phyloP scores from a whole-genome alignment of 2,888 invertebrate species.

The Caenorhabditis virilis region DNA sequence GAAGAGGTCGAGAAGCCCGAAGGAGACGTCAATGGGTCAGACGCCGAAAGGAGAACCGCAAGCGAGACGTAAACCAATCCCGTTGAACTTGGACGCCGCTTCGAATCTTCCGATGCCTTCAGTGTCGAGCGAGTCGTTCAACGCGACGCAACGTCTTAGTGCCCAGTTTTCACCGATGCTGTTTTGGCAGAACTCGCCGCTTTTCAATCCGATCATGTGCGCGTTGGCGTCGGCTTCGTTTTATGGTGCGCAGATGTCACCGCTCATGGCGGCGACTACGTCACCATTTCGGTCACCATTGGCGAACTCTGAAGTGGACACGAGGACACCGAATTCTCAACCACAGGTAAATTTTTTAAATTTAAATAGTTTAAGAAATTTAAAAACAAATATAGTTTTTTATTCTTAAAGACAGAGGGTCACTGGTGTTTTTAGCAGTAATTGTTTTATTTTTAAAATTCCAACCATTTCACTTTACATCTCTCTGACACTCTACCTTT shows the following conservation, averaged over 20 bases:
- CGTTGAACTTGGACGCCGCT: slow-evolving; percentile 29
- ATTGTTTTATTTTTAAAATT: too few species aligned
- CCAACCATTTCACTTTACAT: too few species aligned
- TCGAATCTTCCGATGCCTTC: slow-evolving; percentile 15
- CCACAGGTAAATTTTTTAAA: slow-evolving; percentile 16
- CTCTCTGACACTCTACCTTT: too few species aligned
- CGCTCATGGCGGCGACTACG: slow-evolving; percentile 14
- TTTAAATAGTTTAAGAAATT: not conserved
- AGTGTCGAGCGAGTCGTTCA: slow-evolving; percentile 4
- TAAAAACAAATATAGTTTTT: not conserved
- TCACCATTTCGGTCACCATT: slow-evolving; percentile 36
- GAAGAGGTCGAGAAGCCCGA: not conserved
- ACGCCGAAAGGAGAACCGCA: not conserved
- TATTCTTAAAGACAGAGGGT: too few species aligned
- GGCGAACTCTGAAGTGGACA: slow-evolving; percentile 15
- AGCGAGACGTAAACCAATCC: slow-evolving; percentile 27
- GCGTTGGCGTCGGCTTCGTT: slow-evolving; percentile 38
- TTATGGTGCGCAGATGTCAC: slow-evolving; percentile 44
- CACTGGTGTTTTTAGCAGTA: too few species aligned
- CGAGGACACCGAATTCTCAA: slow-evolving; percentile 1
- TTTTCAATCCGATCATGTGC: slow-evolving; percentile 18
- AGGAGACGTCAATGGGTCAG: not conserved
- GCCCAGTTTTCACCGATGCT: slow-evolving; percentile 11
- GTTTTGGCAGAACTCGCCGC: slow-evolving; percentile 23
- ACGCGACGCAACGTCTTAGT: not conserved